These are phyloP conservation scores for Paraescarpia echinospica DNA, from an alignment of 1,140 invertebrate genomes.

Conservation along the genomic window DNA sequence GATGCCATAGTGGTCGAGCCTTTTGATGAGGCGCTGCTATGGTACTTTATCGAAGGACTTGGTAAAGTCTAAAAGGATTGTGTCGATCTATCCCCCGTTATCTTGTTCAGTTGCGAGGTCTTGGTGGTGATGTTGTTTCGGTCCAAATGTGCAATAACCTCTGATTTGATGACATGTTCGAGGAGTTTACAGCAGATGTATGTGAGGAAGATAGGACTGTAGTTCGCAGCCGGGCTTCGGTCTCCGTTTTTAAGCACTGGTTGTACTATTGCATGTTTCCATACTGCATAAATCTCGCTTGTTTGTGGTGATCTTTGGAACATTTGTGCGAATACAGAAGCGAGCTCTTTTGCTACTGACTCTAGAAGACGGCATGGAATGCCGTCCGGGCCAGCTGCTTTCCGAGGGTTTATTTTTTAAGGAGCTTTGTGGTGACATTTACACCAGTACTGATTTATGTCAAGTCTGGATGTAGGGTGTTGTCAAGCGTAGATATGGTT, in stretches of 20 bases:
- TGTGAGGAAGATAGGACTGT: conserved; percentile 27
- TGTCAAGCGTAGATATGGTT: neutral
- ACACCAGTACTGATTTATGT: neutral
- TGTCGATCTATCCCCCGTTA: neutral
- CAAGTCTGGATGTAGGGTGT: neutral
- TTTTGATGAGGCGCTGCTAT: neutral
- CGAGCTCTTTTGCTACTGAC: neutral
- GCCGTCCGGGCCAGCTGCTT: neutral
- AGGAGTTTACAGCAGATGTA: conserved; percentile 18
- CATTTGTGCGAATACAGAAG: neutral
- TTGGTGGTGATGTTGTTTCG: neutral
- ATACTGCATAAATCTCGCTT: conserved; percentile 20
- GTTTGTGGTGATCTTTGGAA: neutral
- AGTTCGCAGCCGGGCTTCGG: conserved; percentile 9
- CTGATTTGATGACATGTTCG: neutral
- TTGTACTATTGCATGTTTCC: conserved; percentile 25
- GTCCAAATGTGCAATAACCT: neutral
- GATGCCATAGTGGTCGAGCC: neutral
- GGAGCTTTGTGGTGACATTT: neutral
- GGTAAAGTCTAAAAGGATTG: neutral
- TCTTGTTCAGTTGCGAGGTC: neutral
- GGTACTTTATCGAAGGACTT: neutral
- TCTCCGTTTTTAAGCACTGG: conserved; percentile 27
- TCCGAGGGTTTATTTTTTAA: neutral
- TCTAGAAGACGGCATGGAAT: neutral